A percentile compares a stretch with the other conserved stretches of the same genome.
Evolutionary conservation across 2,888 invertebrate species (phyloP).

Genomic region (Lycophotia porphyrea): DNA sequence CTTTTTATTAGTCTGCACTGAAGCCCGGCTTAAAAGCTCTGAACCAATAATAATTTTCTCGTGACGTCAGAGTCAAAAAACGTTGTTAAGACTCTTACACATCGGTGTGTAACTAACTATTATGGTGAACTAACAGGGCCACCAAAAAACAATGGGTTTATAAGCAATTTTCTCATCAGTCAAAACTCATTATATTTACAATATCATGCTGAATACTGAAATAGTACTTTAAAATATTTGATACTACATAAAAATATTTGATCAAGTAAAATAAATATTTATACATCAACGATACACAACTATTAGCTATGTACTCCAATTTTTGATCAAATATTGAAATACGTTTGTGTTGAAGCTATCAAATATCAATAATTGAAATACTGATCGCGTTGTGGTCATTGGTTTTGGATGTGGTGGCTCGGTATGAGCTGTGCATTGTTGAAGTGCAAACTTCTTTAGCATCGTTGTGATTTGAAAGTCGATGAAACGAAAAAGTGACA

Average conservation of each 20-base stretch:
- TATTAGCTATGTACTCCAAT: not conserved
- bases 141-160: not conserved
- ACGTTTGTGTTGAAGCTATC: not conserved
- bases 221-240: not conserved
- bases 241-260: too few species aligned
- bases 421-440: not conserved
- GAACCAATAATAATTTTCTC: constrained; percentile 48
- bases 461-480: too few species aligned
- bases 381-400: constrained; percentile 12
- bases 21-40: constrained; percentile 52
- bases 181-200: too few species aligned
- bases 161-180: too few species aligned
- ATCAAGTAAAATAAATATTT: not conserved
- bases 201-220: not conserved
- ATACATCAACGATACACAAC: not conserved
- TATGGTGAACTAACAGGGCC: not conserved
- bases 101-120: constrained; percentile 14
- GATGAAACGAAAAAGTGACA: too few species aligned
- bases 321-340: not conserved
- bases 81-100: constrained; percentile 4
- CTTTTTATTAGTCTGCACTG: constrained; percentile 40
- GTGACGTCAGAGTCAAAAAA: constrained; percentile 26
- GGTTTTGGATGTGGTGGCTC: not conserved
- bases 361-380: constrained; percentile 36
- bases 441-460: too few species aligned